Evolutionary conservation across 2,113 vertebrate genomes (phyloP).

Genomic region (Lagopus muta): DNA sequence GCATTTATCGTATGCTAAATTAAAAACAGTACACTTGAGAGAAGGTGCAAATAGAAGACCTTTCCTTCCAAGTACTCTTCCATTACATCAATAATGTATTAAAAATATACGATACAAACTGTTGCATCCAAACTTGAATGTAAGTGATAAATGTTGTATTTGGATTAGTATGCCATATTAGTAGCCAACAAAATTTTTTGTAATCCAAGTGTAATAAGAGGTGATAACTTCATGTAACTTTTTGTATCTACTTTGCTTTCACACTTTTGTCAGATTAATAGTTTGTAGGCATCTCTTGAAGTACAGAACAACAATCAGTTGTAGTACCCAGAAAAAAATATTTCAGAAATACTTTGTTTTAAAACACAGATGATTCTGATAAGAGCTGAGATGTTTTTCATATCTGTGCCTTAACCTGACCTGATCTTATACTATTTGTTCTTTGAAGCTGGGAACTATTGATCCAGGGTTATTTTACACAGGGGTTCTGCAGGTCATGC

Average conservation of each 20-base stretch:
- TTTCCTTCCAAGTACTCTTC: not conserved
- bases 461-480: not conserved
- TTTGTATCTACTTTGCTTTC: not conserved
- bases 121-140: not conserved
- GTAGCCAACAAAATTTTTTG: not conserved
- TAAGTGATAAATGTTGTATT: not conserved
- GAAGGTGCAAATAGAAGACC: not conserved
- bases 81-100: not conserved
- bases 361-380: not conserved
- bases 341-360: not conserved
- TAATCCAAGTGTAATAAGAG: fast-evolving
- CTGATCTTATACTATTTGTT: not conserved
- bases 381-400: not conserved
- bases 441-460: not conserved
- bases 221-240: not conserved
- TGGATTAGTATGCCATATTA: not conserved
- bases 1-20: not conserved
- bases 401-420: not conserved
- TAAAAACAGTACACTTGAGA: not conserved
- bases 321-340: not conserved
- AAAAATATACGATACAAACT: not conserved
- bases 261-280: not conserved
- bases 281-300: not conserved
- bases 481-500: not conserved
- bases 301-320: not conserved